phyloP scores from a whole-genome alignment of 2,797 vertebrate genomes.

The Acanthornis magna region DNA sequence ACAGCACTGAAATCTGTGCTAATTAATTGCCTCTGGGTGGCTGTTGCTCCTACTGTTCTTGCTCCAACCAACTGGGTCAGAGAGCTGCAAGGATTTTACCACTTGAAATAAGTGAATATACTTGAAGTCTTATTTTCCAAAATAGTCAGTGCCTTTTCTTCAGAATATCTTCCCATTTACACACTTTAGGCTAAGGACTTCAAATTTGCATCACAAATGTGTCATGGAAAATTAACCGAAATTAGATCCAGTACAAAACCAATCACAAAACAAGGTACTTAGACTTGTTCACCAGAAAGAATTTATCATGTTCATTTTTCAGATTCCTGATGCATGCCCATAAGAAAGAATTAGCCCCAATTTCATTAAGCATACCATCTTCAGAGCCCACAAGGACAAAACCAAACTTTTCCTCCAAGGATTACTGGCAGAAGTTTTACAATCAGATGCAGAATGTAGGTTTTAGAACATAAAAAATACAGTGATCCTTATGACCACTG shows the following conservation, averaged over 20 bases:
- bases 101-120: background rate
- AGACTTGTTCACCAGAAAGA: background rate
- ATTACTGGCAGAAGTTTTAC: background rate
- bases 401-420: background rate
- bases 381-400: background rate
- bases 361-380: background rate
- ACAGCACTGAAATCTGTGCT: conserved; percentile 11
- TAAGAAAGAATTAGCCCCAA: background rate
- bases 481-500: background rate
- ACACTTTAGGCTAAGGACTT: background rate
- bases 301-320: background rate
- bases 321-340: background rate
- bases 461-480: background rate
- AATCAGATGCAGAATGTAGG: background rate
- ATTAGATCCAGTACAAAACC: background rate
- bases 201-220: background rate
- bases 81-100: background rate
- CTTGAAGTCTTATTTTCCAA: background rate
- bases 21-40: conserved; percentile 26
- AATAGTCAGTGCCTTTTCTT: background rate
- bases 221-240: background rate
- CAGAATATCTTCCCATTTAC: background rate
- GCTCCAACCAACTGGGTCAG: background rate
- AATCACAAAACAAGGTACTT: background rate
- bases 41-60: background rate